Conservation (phyloP, 2,888 invertebrate species). For the Cryptus viduatorius region DNA sequence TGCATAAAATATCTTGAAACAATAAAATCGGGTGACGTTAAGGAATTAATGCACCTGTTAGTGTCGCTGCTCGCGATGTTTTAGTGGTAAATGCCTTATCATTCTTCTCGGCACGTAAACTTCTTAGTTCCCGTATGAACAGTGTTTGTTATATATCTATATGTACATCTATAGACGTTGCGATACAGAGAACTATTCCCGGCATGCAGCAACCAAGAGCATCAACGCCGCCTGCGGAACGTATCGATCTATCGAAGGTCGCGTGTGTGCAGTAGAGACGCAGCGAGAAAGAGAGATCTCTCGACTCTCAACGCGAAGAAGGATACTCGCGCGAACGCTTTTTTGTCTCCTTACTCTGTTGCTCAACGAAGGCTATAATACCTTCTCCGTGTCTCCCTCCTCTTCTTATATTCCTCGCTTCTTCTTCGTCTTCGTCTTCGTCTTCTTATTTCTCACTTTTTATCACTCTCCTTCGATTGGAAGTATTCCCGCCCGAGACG, state of each 20-base stretch:
- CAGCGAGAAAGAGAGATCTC: conserved; percentile 34
- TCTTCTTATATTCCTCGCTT: conserved; percentile 24
- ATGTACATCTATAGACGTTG: background rate
- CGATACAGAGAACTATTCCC: conserved; percentile 53
- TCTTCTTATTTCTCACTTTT: conserved; percentile 31
- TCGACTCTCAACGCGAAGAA: conserved; percentile 1
- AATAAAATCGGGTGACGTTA: conserved; percentile 4
- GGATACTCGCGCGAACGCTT: conserved; percentile 7
- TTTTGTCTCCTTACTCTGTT: conserved; percentile 46
- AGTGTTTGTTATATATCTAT: conserved; percentile 10
- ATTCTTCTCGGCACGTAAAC: conserved; percentile 65
- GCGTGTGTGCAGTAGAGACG: conserved; percentile 43
- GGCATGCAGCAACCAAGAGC: conserved; percentile 53
- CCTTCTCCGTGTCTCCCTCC: conserved; percentile 12
- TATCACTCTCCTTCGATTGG: conserved; percentile 40
- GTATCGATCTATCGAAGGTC: conserved; percentile 75
- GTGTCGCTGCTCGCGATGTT: conserved; percentile 22
- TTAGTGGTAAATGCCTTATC: conserved; percentile 65
- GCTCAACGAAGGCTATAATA: conserved; percentile 56
- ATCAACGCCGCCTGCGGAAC: conserved; percentile 49
- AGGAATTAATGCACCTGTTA: conserved; percentile 40
- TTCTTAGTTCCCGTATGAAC: conserved; percentile 37
- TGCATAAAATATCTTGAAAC: conserved; percentile 1
- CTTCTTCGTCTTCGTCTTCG: conserved; percentile 36
- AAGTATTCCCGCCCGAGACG: conserved; percentile 33